Percentiles rank a stretch among this genome's conserved stretches.
Conservation (phyloP, 2,888 invertebrate genomes). For the Lepeophtheirus nordmannii region DNA sequence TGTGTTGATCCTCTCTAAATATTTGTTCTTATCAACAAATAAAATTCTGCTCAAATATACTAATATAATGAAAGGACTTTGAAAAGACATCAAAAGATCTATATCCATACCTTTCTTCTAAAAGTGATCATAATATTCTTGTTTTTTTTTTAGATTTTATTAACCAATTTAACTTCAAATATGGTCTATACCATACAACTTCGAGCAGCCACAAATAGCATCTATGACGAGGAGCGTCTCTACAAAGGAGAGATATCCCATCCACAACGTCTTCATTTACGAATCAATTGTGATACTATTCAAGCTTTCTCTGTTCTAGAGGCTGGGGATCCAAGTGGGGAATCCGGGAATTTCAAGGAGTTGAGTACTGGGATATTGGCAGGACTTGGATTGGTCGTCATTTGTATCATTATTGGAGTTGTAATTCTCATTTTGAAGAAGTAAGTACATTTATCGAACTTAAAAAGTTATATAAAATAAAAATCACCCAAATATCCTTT, state of each 20-base stretch:
- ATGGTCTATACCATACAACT: constrained; percentile 53
- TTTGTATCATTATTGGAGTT: constrained; percentile 50
- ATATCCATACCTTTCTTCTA: too few relatives aligned
- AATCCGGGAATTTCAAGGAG: constrained; percentile 32
- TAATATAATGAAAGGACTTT: too few relatives aligned
- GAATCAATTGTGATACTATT: constrained; percentile 47
- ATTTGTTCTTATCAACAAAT: too few relatives aligned
- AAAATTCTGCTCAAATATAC: too few relatives aligned
- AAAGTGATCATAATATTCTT: background rate
- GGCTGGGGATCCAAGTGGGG: background rate
- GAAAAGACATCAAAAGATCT: too few relatives aligned
- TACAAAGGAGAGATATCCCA: constrained; percentile 50
- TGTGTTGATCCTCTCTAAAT: too few relatives aligned
- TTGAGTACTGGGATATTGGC: constrained; percentile 53
- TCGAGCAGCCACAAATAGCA: constrained; percentile 51
- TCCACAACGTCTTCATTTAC: constrained; percentile 47
- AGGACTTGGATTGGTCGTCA: constrained; percentile 51
- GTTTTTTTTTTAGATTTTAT: constrained; percentile 43
- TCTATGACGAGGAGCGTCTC: constrained; percentile 44
- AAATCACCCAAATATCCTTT: too few relatives aligned
- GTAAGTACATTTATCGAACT: too few relatives aligned
- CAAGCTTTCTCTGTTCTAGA: constrained; percentile 16
- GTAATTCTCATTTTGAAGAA: constrained; percentile 55
- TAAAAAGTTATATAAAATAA: too few relatives aligned
- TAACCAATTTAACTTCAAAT: constrained; percentile 53